Percentiles rank a stretch among this genome's conserved stretches.
Conservation (phyloP, 1,140 invertebrate genomes). For the Ceratina calcarata region DNA sequence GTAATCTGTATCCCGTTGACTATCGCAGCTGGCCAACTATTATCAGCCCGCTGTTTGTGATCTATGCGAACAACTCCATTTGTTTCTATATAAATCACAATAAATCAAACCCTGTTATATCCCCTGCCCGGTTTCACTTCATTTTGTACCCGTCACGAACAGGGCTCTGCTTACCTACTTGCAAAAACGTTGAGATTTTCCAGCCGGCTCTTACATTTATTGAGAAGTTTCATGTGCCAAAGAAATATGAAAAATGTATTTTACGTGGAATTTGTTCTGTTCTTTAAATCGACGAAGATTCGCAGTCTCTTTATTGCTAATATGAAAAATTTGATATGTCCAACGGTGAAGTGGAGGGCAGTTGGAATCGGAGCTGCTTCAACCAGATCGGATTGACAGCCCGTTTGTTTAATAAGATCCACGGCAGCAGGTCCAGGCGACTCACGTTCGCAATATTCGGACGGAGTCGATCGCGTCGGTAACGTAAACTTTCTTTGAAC, state of each 20-base stretch:
- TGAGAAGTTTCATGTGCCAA: too few relatives aligned
- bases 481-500: slow-evolving; percentile 48
- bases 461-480: slow-evolving; percentile 27
- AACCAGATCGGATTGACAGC: neutral
- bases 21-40: neutral
- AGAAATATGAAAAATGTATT: too few relatives aligned
- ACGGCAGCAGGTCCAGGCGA: slow-evolving; percentile 1
- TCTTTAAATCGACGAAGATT: too few relatives aligned
- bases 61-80: neutral
- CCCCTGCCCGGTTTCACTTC: too few relatives aligned
- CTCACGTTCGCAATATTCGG: slow-evolving; percentile 41
- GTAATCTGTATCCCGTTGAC: neutral
- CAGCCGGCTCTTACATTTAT: too few relatives aligned
- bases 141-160: neutral
- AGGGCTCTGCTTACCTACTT: too few relatives aligned
- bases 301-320: too few relatives aligned
- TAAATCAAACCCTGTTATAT: neutral
- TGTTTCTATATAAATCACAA: slow-evolving; percentile 6
- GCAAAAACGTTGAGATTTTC: too few relatives aligned
- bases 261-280: too few relatives aligned
- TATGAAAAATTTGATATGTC: too few relatives aligned
- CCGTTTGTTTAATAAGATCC: slow-evolving; percentile 31
- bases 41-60: neutral
- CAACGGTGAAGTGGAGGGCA: too few relatives aligned
- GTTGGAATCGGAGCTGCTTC: too few relatives aligned